These are phyloP conservation scores for Ammospiza maritima DNA, from an alignment of 2,797 vertebrate genomes.

Conservation along the genomic window DNA sequence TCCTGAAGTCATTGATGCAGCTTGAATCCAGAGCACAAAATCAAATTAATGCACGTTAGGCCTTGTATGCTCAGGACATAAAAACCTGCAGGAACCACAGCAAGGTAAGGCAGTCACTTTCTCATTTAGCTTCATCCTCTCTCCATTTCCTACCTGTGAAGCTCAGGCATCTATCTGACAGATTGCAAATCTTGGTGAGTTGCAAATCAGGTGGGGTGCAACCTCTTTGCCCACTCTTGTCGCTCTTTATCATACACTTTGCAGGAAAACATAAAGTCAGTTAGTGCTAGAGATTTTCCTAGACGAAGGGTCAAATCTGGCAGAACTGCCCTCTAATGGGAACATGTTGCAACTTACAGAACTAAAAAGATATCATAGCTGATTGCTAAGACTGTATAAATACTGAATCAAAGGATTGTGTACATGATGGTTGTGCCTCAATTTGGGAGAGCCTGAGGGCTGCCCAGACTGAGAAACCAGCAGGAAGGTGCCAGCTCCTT, in stretches of 20 bases:
- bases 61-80: neutral
- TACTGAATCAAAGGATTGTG: neutral
- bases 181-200: neutral
- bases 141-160: neutral
- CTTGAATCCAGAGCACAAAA: neutral
- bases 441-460: neutral
- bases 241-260: neutral
- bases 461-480: neutral
- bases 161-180: neutral
- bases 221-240: neutral
- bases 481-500: neutral
- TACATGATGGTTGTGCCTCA: neutral
- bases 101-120: neutral
- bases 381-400: neutral
- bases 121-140: neutral
- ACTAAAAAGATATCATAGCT: neutral
- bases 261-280: neutral
- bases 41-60: neutral
- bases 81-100: neutral
- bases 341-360: fast-evolving
- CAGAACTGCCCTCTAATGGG: neutral
- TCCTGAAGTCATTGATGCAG: neutral
- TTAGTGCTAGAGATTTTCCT: neutral
- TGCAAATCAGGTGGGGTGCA: neutral
- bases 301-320: neutral